Conservation (phyloP, 2,888 invertebrate genomes). For the Ochropacha duplaris region DNA sequence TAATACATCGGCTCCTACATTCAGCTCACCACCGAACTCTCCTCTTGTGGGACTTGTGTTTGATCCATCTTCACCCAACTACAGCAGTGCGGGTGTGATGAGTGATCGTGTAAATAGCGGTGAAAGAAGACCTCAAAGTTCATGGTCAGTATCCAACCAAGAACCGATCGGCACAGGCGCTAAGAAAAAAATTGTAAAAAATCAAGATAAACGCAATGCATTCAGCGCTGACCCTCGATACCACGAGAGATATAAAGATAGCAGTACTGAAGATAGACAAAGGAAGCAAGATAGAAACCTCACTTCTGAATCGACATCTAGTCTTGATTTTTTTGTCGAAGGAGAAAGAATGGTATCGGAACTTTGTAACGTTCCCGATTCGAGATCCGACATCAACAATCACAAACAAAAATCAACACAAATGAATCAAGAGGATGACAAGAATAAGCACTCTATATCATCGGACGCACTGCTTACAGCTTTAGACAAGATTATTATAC, state of each 20-base stretch:
- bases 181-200: slow-evolving; percentile 77
- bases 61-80: slow-evolving; percentile 70
- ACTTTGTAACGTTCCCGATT: slow-evolving; percentile 79
- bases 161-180: slow-evolving; percentile 79
- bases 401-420: slow-evolving; percentile 57
- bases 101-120: slow-evolving; percentile 54
- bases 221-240: slow-evolving; percentile 64
- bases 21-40: slow-evolving; percentile 76
- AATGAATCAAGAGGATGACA: slow-evolving; percentile 63
- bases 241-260: slow-evolving; percentile 69
- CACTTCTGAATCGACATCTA: slow-evolving; percentile 78
- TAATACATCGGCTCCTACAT: slow-evolving; percentile 68
- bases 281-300: slow-evolving; percentile 61
- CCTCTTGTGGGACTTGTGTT: slow-evolving; percentile 73
- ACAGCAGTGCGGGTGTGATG: slow-evolving; percentile 59
- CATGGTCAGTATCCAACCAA: slow-evolving; percentile 67
- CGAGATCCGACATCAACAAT: slow-evolving; percentile 51
- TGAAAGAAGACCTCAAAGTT: slow-evolving; percentile 67
- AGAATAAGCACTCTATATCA: slow-evolving; percentile 58
- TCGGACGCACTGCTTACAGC: slow-evolving; percentile 68
- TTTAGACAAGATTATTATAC: slow-evolving; percentile 75
- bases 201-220: slow-evolving; percentile 67
- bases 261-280: slow-evolving; percentile 59
- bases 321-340: slow-evolving; percentile 83
- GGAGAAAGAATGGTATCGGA: slow-evolving; percentile 85